Evolutionary conservation across 2,888 invertebrate species (phyloP).

Genomic region (Catocala nupta): DNA sequence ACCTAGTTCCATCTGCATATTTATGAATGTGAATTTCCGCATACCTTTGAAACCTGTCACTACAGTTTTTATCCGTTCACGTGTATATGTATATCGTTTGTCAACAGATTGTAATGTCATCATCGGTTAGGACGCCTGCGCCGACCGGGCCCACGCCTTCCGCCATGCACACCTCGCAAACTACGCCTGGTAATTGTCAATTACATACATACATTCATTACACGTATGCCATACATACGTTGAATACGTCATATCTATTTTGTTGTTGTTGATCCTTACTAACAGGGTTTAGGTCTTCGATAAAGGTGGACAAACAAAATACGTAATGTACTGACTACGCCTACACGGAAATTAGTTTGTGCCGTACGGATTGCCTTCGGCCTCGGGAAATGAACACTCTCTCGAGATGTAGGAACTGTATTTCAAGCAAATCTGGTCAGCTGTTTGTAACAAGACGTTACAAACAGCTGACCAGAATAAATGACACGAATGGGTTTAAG

Average conservation of each 20-base stretch:
- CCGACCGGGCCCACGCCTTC: conserved; percentile 68
- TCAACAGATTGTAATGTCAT: conserved; percentile 81
- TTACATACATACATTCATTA: conserved; percentile 12
- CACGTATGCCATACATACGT: conserved; percentile 8
- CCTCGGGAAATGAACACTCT: conserved; percentile 2
- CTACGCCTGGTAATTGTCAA: conserved; percentile 66
- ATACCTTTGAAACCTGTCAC: conserved; percentile 25
- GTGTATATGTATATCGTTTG: conserved; percentile 30
- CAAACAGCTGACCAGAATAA: too few species aligned
- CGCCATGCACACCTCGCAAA: conserved; percentile 82
- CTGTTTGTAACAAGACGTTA: too few species aligned
- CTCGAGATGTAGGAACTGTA: conserved; percentile 1
- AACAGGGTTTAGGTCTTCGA: conserved; percentile 3
- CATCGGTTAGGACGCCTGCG: conserved; percentile 80
- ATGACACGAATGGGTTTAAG: too few species aligned
- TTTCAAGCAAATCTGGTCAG: too few species aligned
- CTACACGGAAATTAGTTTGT: background rate
- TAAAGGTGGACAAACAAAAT: conserved; percentile 14
- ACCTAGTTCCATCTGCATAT: conserved; percentile 26
- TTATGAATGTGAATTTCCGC: conserved; percentile 14
- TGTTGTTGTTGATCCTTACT: conserved; percentile 10
- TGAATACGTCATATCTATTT: conserved; percentile 4
- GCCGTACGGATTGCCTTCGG: background rate
- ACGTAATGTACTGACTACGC: background rate
- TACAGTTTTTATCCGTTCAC: conserved; percentile 8